A percentile compares a stretch with the other conserved stretches of the same genome.
These are phyloP conservation scores for Sphenopsis melanotis DNA, from an alignment of 2,797 vertebrate species.

Conservation along the genomic window DNA sequence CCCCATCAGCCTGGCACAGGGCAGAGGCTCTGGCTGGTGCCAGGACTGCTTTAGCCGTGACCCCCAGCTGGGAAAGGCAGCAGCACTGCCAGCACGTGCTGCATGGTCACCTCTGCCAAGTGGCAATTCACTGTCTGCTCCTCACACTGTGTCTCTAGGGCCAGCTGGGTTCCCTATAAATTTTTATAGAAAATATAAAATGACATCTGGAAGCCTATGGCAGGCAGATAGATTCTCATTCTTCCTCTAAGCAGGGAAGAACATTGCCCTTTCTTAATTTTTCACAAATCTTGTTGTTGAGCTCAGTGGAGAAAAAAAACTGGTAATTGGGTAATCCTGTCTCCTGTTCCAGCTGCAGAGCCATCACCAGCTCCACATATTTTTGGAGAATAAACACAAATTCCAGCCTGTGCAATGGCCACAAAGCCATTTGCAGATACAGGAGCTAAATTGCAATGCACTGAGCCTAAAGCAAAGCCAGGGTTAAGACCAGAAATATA, in stretches of 20 bases:
- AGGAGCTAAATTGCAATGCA: neutral
- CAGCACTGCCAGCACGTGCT: neutral
- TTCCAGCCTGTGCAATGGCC: neutral
- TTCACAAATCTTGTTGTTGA: neutral
- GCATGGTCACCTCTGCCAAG: neutral
- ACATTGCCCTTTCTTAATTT: neutral
- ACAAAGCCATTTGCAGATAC: neutral
- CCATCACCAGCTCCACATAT: neutral
- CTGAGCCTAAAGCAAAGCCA: neutral
- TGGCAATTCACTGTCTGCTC: neutral
- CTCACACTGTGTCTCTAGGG: neutral
- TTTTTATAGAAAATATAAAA: slow-evolving; percentile 25
- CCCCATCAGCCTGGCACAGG: neutral
- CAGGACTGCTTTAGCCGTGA: fast-evolving
- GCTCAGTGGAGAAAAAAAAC: neutral
- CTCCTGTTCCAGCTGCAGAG: neutral
- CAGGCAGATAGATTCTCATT: neutral
- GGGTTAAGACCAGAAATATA: neutral
- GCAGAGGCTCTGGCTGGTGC: neutral
- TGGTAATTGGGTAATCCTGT: neutral
- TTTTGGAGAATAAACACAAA: neutral
- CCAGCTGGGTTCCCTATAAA: slow-evolving; percentile 28
- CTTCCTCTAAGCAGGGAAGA: neutral
- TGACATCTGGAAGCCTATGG: slow-evolving; percentile 21
- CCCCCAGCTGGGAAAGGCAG: neutral